These are phyloP conservation scores for Cartodere bifasciata DNA, from an alignment of 2,888 invertebrate genomes.

Conservation along the genomic window DNA sequence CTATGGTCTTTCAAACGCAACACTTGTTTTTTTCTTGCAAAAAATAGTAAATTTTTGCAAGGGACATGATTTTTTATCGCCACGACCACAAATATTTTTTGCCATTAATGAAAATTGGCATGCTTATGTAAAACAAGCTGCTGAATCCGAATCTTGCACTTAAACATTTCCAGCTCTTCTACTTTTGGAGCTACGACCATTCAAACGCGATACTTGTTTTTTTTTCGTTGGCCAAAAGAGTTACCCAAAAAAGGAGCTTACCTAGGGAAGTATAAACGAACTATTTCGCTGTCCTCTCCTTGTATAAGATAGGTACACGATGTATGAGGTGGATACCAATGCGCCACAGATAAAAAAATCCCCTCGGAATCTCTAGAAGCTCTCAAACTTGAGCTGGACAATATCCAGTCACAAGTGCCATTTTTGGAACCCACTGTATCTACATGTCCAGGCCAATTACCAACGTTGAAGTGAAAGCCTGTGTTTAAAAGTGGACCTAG, in stretches of 20 bases:
- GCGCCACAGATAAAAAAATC: slow-evolving; percentile 81
- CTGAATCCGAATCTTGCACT: no score
- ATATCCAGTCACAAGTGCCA: slow-evolving; percentile 79
- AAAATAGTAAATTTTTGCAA: no score
- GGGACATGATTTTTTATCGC: no score
- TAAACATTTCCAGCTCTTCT: no score
- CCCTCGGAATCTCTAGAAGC: slow-evolving; percentile 74
- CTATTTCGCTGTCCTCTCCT: slow-evolving; percentile 75
- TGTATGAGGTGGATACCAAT: slow-evolving; percentile 90
- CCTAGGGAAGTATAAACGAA: slow-evolving; percentile 67
- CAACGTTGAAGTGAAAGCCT: slow-evolving; percentile 90
- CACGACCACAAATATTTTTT: no score
- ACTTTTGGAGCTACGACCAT: no score
- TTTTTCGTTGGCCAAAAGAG: not conserved
- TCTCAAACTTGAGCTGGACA: slow-evolving; percentile 68
- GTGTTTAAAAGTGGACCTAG: slow-evolving; percentile 78
- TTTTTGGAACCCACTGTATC: slow-evolving; percentile 78
- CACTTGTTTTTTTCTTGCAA: no score
- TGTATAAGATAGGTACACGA: slow-evolving; percentile 84
- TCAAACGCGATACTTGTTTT: no score
- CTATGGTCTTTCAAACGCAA: no score
- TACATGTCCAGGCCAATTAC: slow-evolving; percentile 87
- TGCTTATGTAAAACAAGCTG: no score
- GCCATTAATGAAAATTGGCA: no score
- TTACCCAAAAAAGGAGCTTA: not conserved